Evolutionary conservation across 2,113 vertebrate genomes (phyloP).

Genomic region (Hippocampus abdominalis): DNA sequence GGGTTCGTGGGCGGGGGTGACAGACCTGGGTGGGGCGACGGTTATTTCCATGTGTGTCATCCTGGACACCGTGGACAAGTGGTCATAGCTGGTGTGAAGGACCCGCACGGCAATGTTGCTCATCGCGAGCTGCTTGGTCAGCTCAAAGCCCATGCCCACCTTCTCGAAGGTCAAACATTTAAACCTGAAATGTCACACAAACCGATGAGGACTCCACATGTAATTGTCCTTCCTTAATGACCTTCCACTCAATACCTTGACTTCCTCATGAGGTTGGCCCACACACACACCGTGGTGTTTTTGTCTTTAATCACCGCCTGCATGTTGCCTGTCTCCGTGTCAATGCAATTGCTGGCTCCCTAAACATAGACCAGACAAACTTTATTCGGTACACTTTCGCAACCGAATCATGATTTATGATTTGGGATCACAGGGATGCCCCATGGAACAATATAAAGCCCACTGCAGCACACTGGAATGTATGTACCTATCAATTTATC

Average conservation of each 20-base stretch:
- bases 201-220: not conserved
- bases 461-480: not conserved
- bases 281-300: constrained; percentile 81
- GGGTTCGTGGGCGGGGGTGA: not conserved
- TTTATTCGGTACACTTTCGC: not conserved
- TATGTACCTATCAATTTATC: too few relatives aligned
- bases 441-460: not conserved
- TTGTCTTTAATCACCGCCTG: constrained; percentile 75
- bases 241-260: constrained; percentile 68
- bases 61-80: constrained; percentile 67
- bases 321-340: constrained; percentile 87
- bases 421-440: not conserved
- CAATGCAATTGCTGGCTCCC: constrained; percentile 71
- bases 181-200: constrained; percentile 63
- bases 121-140: constrained; percentile 79
- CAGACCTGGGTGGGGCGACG: constrained; percentile 3
- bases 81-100: constrained; percentile 83
- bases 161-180: constrained; percentile 72
- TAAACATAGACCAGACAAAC: constrained; percentile 30
- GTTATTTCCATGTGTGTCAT: constrained; percentile 40
- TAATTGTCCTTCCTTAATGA: not conserved
- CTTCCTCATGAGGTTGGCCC: constrained; percentile 90
- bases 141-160: constrained; percentile 72
- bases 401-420: not conserved
- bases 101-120: constrained; percentile 76